phyloP scores from a whole-genome alignment of 2,888 invertebrate species.

The Cryptops parisi region DNA sequence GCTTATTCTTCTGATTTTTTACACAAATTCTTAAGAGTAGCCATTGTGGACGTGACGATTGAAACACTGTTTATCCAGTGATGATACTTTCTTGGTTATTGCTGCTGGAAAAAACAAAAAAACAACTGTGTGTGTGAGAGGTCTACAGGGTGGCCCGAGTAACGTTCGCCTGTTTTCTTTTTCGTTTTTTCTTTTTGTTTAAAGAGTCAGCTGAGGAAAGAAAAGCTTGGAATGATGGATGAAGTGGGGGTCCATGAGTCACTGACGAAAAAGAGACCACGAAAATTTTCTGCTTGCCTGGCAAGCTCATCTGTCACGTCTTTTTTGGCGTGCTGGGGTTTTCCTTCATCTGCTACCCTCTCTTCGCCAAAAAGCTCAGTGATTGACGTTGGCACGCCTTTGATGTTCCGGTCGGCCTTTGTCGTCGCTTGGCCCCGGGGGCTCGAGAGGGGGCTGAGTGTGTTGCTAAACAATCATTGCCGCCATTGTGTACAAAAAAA shows the following conservation, averaged over 20 bases:
- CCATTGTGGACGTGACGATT: too few species aligned
- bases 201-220: too few species aligned
- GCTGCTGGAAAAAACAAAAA: too few species aligned
- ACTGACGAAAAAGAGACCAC: not conserved
- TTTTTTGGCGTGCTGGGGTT: not conserved
- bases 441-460: constrained; percentile 5
- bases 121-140: too few species aligned
- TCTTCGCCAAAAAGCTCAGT: not conserved
- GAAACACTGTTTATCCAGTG: too few species aligned
- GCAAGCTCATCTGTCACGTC: constrained; percentile 10
- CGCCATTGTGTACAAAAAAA: constrained; percentile 8
- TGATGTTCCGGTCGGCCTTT: constrained; percentile 16
- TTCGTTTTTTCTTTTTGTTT: too few species aligned
- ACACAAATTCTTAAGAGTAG: too few species aligned
- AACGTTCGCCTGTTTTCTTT: too few species aligned
- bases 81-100: too few species aligned
- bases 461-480: constrained; percentile 12
- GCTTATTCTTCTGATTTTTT: too few species aligned
- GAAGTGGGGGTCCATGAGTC: not conserved
- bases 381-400: constrained; percentile 15
- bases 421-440: constrained; percentile 10
- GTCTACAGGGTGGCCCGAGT: too few species aligned
- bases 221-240: not conserved
- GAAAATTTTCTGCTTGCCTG: constrained; percentile 3
- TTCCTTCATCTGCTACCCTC: constrained; percentile 1